Conservation (phyloP, 1,140 invertebrate genomes). For the Holotrichia oblita region DNA sequence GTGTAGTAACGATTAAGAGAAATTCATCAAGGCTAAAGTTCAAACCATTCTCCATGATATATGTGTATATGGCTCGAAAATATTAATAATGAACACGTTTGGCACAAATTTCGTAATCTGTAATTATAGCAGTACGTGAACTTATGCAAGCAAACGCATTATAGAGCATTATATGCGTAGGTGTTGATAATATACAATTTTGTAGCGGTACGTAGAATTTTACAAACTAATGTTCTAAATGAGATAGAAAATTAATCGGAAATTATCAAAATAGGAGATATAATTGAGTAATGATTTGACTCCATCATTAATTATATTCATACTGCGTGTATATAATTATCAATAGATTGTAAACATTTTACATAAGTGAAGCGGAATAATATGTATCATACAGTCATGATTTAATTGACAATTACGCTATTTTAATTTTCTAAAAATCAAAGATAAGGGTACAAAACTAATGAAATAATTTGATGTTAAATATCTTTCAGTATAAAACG, state of each 20-base stretch:
- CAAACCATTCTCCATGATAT: neutral
- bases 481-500: no score
- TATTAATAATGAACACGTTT: conserved; percentile 10
- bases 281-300: no score
- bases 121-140: neutral
- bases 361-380: no score
- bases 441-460: no score
- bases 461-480: no score
- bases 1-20: neutral
- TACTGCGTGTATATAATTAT: no score
- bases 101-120: conserved; percentile 3
- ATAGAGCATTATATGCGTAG: neutral
- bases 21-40: neutral
- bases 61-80: neutral
- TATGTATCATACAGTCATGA: no score
- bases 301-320: no score
- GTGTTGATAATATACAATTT: neutral
- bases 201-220: neutral
- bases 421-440: no score
- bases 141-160: neutral
- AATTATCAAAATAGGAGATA: neutral
- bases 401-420: no score
- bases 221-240: neutral
- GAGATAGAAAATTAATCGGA: neutral
- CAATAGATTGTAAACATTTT: no score